Evolutionary conservation across 2,888 invertebrate genomes (phyloP).

Genomic region (Melinopterus prodromus): DNA sequence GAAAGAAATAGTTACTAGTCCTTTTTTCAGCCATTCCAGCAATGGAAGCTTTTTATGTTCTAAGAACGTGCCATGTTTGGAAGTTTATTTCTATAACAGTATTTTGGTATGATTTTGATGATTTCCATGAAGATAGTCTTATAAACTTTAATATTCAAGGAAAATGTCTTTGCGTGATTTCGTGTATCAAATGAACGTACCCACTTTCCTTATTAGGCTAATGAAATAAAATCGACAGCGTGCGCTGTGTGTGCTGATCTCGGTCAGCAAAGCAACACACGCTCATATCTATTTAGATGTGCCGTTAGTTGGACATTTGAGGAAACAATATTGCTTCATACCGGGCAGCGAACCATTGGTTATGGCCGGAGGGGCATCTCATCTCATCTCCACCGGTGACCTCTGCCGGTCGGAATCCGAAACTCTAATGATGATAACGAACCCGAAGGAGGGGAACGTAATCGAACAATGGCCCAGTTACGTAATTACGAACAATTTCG

Average conservation of each 20-base stretch:
- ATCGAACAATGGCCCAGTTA: slow-evolving; percentile 4
- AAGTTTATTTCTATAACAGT: no score
- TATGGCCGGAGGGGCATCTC: not conserved
- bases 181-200: not conserved
- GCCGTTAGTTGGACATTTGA: slow-evolving; percentile 37
- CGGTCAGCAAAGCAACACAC: not conserved
- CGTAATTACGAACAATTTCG: not conserved
- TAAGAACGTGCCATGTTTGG: no score
- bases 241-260: not conserved
- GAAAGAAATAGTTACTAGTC: no score
- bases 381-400: slow-evolving; percentile 4
- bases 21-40: no score
- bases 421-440: slow-evolving; percentile 4
- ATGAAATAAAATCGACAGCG: not conserved
- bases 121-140: no score
- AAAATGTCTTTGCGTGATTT: no score
- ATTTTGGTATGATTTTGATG: no score
- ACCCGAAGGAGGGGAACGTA: not conserved
- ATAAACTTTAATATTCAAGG: no score
- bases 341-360: not conserved
- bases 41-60: no score
- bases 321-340: slow-evolving; percentile 40
- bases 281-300: slow-evolving; percentile 5
- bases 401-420: not conserved
- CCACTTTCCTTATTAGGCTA: not conserved